A percentile compares a stretch with the other conserved stretches of the same genome.
Conservation (phyloP, 2,888 invertebrate species). For the Leistus spinibarbis region DNA sequence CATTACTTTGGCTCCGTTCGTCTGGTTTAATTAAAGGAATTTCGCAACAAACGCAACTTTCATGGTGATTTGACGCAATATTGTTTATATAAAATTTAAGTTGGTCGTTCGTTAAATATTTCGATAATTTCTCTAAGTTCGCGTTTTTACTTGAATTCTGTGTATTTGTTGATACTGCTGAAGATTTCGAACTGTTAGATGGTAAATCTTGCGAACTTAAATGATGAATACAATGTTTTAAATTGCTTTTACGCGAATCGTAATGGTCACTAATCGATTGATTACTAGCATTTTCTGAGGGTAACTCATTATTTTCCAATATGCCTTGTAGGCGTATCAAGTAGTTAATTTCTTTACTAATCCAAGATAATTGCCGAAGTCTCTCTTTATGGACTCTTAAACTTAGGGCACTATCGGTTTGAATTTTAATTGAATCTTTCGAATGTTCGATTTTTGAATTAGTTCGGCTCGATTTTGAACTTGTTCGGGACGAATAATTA, state of each 20-base stretch:
- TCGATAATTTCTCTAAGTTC: background rate
- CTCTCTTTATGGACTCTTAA: slow-evolving; percentile 55
- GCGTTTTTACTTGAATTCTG: background rate
- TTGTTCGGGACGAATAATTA: slow-evolving; percentile 48
- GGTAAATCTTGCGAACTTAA: background rate
- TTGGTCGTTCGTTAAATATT: slow-evolving; percentile 26
- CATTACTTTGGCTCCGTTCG: background rate
- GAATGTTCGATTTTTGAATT: slow-evolving; percentile 38
- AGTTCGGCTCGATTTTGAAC: too few species aligned
- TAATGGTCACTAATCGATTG: background rate
- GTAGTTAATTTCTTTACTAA: slow-evolving; percentile 64
- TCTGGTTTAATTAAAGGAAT: background rate
- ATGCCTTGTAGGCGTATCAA: slow-evolving; percentile 60
- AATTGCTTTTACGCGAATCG: background rate
- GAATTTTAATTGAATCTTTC: background rate
- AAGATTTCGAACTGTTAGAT: background rate
- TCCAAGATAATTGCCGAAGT: slow-evolving; percentile 63
- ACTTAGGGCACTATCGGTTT: background rate
- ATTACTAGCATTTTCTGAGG: background rate
- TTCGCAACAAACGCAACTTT: slow-evolving; percentile 2
- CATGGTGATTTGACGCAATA: slow-evolving; percentile 1
- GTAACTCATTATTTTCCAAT: slow-evolving; percentile 47
- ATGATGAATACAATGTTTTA: background rate
- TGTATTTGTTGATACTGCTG: background rate
- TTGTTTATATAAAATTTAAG: slow-evolving; percentile 6